Conservation (phyloP, 2,888 invertebrate species). For the Lithophane socia region DNA sequence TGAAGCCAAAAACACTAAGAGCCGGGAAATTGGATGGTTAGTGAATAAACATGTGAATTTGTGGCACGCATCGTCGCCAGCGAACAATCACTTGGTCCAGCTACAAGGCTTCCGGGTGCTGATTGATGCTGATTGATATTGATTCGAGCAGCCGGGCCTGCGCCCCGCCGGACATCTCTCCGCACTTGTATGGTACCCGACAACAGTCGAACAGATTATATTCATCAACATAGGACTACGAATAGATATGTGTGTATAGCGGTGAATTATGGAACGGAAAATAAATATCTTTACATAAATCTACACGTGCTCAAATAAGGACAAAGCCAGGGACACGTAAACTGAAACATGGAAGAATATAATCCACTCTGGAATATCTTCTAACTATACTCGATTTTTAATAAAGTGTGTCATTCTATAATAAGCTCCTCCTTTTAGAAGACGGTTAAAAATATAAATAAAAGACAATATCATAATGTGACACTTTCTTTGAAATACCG, state of each 20-base stretch:
- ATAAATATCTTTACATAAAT: not conserved
- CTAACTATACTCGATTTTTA: constrained; percentile 40
- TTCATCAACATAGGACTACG: constrained; percentile 33
- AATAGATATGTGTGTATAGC: constrained; percentile 1
- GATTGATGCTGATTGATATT: constrained; percentile 87
- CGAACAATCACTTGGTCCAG: constrained; percentile 79
- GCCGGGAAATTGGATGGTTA: constrained; percentile 34
- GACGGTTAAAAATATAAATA: constrained; percentile 48
- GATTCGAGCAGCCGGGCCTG: constrained; percentile 74
- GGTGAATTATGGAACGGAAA: not conserved
- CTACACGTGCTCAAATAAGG: constrained; percentile 15
- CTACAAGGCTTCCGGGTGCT: constrained; percentile 86
- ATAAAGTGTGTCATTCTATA: constrained; percentile 47
- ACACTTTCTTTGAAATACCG: constrained; percentile 72
- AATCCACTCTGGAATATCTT: constrained; percentile 17
- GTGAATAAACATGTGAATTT: constrained; percentile 57
- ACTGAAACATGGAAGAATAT: constrained; percentile 20
- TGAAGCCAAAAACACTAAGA: constrained; percentile 16
- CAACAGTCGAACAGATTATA: constrained; percentile 48
- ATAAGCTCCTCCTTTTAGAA: constrained; percentile 18
- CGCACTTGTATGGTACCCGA: constrained; percentile 74
- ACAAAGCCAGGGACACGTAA: constrained; percentile 19
- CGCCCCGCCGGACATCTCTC: constrained; percentile 66
- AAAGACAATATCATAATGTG: constrained; percentile 63
- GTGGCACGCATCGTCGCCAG: constrained; percentile 60